Base-by-base conservation (phyloP, 2,797 vertebrate genomes). In the Anableps anableps region DNA sequence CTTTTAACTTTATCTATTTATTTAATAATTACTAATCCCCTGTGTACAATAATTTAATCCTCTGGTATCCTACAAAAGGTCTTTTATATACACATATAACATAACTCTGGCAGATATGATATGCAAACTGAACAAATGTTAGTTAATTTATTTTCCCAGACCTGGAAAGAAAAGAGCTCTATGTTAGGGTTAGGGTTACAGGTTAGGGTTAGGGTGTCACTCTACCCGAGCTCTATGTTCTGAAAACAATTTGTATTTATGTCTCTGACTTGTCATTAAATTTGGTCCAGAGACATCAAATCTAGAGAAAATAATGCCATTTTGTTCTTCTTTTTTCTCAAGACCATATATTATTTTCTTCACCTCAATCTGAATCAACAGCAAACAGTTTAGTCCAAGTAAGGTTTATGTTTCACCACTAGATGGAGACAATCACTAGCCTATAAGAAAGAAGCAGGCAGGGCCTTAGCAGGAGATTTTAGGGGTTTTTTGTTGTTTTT, bases 371-470 rank as follows among this genome's bases (percentile, higher is more conserved):
- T 23, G 17, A 74, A 11, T n/a, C 21, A 10, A 31, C 11, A 58
- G 9, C 5, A 0, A 31, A 4, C 16, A 45, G 16, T 53, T 21
- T 13, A 19, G 26, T 72, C 13, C 14, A 21, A 43, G 14, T 66
- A 62, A 21, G 86, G 75, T 36, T 45, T n/a, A 31, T 13, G 29
- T 16, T 7, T 72, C 10, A 47, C 91, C 93, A 93, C 89, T 83
- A 93, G 94, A 91, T 92, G 93, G 94, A 86, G 91, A 89, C 92
- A 89, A 29, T 88, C 23, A 4, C 21, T 31, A 48, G 38, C 1
- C 60, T 21, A 75, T 73, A 16, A 11, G 36, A 79, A 55, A 51
- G 16, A 19, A 3, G 76, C 38, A 41, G 11, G 4, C 1, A 41
- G 9, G 19, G 23, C 38, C 26, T 47, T 1, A 23, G 5, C 31